Evolutionary conservation across 1,140 invertebrate species (phyloP).

Genomic region (Frieseomelitta varia): DNA sequence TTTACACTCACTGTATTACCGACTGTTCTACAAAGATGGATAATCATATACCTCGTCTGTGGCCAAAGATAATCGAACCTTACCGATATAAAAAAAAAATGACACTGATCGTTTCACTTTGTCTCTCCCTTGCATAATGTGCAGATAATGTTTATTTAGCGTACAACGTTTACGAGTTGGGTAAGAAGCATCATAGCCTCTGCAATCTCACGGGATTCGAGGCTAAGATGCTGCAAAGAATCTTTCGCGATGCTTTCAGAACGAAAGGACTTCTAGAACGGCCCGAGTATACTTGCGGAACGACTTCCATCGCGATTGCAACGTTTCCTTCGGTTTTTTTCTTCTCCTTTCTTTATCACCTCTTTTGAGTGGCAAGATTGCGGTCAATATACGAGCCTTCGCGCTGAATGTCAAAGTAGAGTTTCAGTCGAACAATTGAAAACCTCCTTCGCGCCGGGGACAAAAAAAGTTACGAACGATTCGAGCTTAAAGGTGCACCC

Average conservation of each 20-base stretch:
- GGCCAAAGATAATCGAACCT: no score
- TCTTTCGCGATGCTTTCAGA: background rate
- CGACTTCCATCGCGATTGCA: background rate
- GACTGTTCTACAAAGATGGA: no score
- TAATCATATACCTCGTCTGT: no score
- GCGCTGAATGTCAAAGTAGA: background rate
- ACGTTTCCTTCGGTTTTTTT: background rate
- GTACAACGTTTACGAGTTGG: background rate
- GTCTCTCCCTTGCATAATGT: background rate
- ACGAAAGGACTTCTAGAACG: background rate
- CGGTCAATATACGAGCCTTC: background rate
- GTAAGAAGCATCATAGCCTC: background rate
- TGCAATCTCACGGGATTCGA: slow-evolving; percentile 9
- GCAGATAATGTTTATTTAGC: background rate
- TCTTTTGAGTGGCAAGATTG: background rate
- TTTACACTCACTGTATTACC: no score
- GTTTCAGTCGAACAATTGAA: slow-evolving; percentile 11
- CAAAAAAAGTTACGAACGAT: background rate
- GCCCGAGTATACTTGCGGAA: background rate
- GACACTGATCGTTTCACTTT: no score
- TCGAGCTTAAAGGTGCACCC: background rate
- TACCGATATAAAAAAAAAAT: no score
- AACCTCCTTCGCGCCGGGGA: background rate
- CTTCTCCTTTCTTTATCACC: background rate
- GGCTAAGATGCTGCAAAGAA: background rate